Base-by-base conservation (phyloP, 92 coral and sea anemone species). In the Palythoa caribaeorum region DNA sequence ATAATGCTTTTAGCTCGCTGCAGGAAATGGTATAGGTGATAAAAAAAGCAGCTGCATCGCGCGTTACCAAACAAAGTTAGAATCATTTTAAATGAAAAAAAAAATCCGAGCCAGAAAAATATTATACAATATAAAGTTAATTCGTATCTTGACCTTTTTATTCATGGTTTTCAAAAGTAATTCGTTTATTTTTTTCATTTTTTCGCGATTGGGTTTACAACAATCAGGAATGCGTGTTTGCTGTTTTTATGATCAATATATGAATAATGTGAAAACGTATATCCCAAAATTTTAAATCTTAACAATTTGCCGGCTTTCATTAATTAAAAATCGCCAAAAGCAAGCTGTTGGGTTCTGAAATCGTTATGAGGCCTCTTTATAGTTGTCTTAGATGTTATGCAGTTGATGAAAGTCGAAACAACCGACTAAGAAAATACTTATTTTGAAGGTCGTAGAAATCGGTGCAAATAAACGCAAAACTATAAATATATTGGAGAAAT, bases 1-100 rank as follows among this genome's bases (percentile, higher is more conserved):
- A 65, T 81, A 81, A 65, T 40, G 75, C 86, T 81, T 81, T 68
- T 21, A 66, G 60, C 71, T 14, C 63, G 8, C 86, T 81, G 63
- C 76, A 81, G 86, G 86, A 66, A 81, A 81, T 48, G 66, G 59
- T 28, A 6, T 48, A 16, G 17, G 28, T 11, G 39, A 51, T 50
- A 37, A 38, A 47, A 37, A 21, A 19, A 39, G 14, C 86, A 66
- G 74, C 76, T 81, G 86, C 74, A 3, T 20, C 3, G 63, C 86
- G n/a, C 75, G 71, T 40, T 81, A 20, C 19, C 37, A 81, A 81
- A 69, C 19, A 66, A 66, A 66, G 66, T 68, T 48, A 28, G 17
- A 66, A 38, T 48, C 16, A 70, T 35, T 28, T 28, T 70, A 35
- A 28, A 59, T 10, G 3, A 11, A 59, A 70, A 28, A 70, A 17